phyloP scores from a whole-genome alignment of 2,797 vertebrate genomes.

The Sphenodon punctatus region DNA sequence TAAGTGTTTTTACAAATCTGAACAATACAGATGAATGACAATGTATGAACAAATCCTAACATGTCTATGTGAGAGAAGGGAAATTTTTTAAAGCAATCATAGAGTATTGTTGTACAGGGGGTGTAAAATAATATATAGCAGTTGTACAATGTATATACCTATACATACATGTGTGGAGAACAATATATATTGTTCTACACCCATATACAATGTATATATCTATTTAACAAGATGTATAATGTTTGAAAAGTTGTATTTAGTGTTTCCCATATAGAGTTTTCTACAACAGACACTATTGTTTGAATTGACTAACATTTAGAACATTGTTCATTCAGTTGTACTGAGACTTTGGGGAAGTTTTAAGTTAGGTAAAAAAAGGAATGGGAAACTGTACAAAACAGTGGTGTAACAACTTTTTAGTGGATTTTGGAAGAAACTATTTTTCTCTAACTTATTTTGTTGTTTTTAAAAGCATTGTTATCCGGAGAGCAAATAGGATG shows the following conservation, averaged over 20 bases:
- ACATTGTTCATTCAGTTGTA: neutral
- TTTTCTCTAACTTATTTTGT: neutral
- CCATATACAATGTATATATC: too few relatives aligned
- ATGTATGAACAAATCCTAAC: neutral
- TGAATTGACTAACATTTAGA: too few relatives aligned
- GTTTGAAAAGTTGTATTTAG: too few relatives aligned
- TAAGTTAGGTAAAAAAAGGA: neutral
- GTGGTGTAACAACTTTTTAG: neutral
- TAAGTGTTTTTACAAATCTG: neutral
- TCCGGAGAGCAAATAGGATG: neutral
- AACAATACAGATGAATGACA: neutral
- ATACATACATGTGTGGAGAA: too few relatives aligned
- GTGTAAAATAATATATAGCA: neutral
- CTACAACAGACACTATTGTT: too few relatives aligned
- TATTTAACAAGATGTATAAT: too few relatives aligned
- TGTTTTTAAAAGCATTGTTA: neutral
- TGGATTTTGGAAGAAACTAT: conserved; percentile 11
- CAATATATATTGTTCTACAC: too few relatives aligned
- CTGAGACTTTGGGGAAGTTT: neutral
- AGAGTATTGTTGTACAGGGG: conserved; percentile 3
- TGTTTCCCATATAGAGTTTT: too few relatives aligned
- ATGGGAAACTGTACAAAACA: conserved; percentile 1
- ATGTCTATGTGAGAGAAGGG: neutral
- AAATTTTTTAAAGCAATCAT: neutral
- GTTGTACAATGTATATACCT: too few relatives aligned